Evolutionary conservation across 2,888 invertebrate genomes (phyloP), one percentile per base, ranked within the genome.

Genomic region (Epinotia brunnichana): DNA sequence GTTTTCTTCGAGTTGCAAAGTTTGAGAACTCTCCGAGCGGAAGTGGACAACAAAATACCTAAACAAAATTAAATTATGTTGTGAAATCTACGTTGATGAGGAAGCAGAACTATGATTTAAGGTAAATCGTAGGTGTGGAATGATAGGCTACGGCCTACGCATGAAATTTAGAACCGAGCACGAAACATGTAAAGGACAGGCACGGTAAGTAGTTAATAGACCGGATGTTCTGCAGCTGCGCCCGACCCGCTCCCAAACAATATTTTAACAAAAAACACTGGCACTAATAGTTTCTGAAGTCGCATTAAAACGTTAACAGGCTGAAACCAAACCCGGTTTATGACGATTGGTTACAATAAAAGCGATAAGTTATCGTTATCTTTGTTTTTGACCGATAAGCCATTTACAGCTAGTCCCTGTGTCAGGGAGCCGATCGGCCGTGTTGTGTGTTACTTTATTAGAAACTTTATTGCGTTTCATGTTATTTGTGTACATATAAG

Each of bases 211-310:
- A 75, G 78, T 77, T 80, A 77, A 76, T 75, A 80, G 81, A 79
- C 87, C 89, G 89, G 89, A 90, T 89, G 87, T 80, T 77, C 74
- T 80, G 87, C 90, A 90, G 90, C 90, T 90, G 90, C 87, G 84
- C 78, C 74, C 74, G 74, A 76, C 77, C 74, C 77, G 76, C 77
- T 75, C 73, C 74, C 71, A 67, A 74, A 60, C 71, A 63, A 75
- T 71, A 79, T 78, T 80, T 53, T 72, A 77, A 82, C 80, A 85
- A 86, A 84, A 86, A 83, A 82, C n/a, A 69, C 76, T 21, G 21
- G 21, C 17, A 56, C 68, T 56, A 71, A 54, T 71, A 67, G 63
- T 69, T 59, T 62, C 39, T 59, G n/a, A 59, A 76, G 70, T 71
- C 70, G 71, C 51, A 41, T 51, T 53, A 56, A 75, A 57, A 60